Percentiles rank a stretch among this genome's conserved stretches.
Evolutionary conservation across 2,113 vertebrate species (phyloP).

Genomic region (Leptosomus discolor): DNA sequence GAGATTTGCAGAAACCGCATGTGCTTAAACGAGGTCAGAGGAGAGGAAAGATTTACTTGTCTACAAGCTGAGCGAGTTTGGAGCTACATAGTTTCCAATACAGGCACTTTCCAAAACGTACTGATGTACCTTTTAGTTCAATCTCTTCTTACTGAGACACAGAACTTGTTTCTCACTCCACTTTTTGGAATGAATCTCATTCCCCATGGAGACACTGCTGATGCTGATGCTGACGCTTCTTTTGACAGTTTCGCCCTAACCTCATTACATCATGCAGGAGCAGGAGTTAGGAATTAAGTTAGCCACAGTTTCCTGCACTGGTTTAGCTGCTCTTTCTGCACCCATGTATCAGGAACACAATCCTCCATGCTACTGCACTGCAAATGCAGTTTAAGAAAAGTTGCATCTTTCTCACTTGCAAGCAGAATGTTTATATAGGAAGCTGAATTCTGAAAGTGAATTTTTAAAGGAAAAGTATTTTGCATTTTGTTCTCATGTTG

Average conservation of each 20-base stretch:
- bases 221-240: neutral
- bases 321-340: neutral
- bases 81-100: neutral
- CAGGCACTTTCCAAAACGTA: neutral
- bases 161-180: neutral
- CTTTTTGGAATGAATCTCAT: neutral
- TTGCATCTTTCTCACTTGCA: neutral
- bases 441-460: neutral
- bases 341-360: neutral
- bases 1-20: neutral
- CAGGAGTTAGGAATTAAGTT: neutral
- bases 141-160: neutral
- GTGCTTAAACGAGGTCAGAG: neutral
- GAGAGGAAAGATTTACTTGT: neutral
- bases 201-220: neutral
- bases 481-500: neutral
- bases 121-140: neutral
- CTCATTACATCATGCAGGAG: neutral
- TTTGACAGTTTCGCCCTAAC: neutral
- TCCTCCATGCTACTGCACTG: neutral
- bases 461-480: neutral
- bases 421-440: neutral
- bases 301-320: neutral
- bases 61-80: neutral
- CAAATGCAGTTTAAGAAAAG: neutral